Evolutionary conservation across 2,113 vertebrate species (phyloP), one percentile per base, ranked within the genome.

Genomic region (Xiphophorus hellerii): DNA sequence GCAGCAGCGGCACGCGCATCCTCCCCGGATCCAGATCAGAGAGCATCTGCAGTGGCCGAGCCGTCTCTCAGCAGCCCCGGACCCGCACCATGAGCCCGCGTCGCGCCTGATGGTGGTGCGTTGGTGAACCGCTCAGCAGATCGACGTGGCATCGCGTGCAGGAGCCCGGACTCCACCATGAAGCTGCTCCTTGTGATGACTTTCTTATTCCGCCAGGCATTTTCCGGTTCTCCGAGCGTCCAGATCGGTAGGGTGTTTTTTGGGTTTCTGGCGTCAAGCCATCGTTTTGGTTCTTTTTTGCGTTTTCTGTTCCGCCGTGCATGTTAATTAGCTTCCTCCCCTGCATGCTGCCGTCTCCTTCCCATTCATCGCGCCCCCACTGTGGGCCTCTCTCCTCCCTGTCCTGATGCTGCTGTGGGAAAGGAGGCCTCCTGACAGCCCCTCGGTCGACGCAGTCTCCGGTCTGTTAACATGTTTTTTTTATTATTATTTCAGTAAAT

Each of bases 151-250:
- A 71, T 82, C 68, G 75, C 63, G 76, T 37, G 64, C 35, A 76
- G 81, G 78, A 76, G 48, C 75, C 69, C n/a, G 58, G 71, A 33
- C 62, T 35, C 28, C 42, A 84, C 70, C 71, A 92, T 90, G 90
- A 84, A 88, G 84, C 87, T 90, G 77, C 90, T 89, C 64, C 70
- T 90, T 22, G 66, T 84, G 79, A 11, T 87, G 42, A 61, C 83
- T 8, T 68, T 92, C 31, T 39, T 85, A 1, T 86, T 84, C 77
- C 79, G 83, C 73, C 70, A 76, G 74, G 79, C 80, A 66, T 54
- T 81, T 58, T 88, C 87, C 75, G 90, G 89, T 51, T 87, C 90
- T 71, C 90, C 90, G 51, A 90, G 90, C 83, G 89, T 92, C 71
- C 90, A 92, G 65, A 92, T 92, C 76, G 90, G 90, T 92, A 89